Evolutionary conservation across 2,113 vertebrate species (phyloP), one percentile per base, ranked within the genome.

Genomic region (Cryptomyrus ogoouensis): DNA sequence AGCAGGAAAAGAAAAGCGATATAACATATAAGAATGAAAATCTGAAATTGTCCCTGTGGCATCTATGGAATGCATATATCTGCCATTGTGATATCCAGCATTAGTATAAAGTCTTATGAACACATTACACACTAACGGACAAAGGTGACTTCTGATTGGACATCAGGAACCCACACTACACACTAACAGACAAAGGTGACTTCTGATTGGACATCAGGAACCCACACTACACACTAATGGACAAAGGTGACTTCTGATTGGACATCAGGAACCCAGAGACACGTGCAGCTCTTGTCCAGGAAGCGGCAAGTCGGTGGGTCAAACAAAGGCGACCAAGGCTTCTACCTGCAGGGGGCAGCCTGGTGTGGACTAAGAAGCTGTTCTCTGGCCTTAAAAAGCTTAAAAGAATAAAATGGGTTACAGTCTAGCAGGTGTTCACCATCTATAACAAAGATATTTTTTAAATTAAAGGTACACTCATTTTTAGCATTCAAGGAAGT

Each of bases 11-110:
- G 12, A 89, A 53, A 31, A 56, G 56, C 3, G 35, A 9, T n/a
- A 8, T 12, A 86, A n/a, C 42, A 27, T 24, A 53, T 1, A 56
- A 83, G 0, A 31, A 56, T 52, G 52, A 24, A n/a, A 77, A 80
- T 77, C 74, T 53, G 74, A 83, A 83, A 84, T 56, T 52, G 19
- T 21, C 77, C 89, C 89, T 83, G 47, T 89, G 89, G 89, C 49
- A 89, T 84, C 83, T 44, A 58, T 50, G 85, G 89, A 66, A 17
- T 31, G 39, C 44, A 49, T 62, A 52, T 21, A 90, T 70, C 52
- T 70, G 31, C 42, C 83, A 21, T 77, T 13, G 24, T 80, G 50
- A 88, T 89, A 70, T 80, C 77, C 77, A 56, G 77, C 13, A 83
- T 83, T 84, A 44, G 39, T 83, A 83, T 84, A 89, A 89, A 39